Evolutionary conservation across 2,797 vertebrate species (phyloP).

Genomic region (Mastacembelus armatus): DNA sequence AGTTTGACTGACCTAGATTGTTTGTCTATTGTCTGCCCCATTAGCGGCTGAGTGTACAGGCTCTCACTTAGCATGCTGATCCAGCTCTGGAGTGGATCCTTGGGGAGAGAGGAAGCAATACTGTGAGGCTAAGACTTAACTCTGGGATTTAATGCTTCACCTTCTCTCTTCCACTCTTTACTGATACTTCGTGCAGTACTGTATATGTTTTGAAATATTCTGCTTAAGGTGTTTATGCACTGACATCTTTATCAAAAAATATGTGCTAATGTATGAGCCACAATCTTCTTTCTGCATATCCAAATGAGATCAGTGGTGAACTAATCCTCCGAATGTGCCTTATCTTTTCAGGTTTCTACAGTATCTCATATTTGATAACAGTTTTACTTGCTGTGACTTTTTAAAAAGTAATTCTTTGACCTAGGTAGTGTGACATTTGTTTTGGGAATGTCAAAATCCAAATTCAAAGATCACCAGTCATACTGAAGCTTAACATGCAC

Average conservation of each 20-base stretch:
- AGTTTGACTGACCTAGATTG: background rate
- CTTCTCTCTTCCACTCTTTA: conserved; percentile 27
- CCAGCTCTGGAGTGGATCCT: conserved; percentile 43
- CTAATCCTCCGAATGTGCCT: conserved; percentile 7
- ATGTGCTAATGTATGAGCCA: background rate
- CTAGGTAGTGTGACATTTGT: background rate
- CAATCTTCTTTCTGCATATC: conserved; percentile 19
- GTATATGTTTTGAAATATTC: conserved; percentile 27
- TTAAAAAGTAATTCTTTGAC: background rate
- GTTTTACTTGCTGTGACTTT: background rate
- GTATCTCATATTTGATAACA: conserved; percentile 5
- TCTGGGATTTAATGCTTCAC: conserved; percentile 53
- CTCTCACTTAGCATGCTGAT: conserved; percentile 55
- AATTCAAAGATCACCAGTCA: background rate
- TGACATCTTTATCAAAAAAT: conserved; percentile 22
- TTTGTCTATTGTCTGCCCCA: background rate
- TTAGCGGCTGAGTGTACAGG: conserved; percentile 16
- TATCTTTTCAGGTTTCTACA: conserved; percentile 6
- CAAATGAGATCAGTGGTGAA: conserved; percentile 25
- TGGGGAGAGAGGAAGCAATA: conserved; percentile 22
- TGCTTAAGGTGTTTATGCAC: conserved; percentile 23
- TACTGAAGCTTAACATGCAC: too few relatives aligned
- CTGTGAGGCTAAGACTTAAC: conserved; percentile 52
- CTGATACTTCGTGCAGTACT: conserved; percentile 35
- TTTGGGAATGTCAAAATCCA: background rate